Evolutionary conservation across 2,797 vertebrate genomes (phyloP), one percentile per base, ranked within the genome.

Genomic region (Numenius phaeopus): DNA sequence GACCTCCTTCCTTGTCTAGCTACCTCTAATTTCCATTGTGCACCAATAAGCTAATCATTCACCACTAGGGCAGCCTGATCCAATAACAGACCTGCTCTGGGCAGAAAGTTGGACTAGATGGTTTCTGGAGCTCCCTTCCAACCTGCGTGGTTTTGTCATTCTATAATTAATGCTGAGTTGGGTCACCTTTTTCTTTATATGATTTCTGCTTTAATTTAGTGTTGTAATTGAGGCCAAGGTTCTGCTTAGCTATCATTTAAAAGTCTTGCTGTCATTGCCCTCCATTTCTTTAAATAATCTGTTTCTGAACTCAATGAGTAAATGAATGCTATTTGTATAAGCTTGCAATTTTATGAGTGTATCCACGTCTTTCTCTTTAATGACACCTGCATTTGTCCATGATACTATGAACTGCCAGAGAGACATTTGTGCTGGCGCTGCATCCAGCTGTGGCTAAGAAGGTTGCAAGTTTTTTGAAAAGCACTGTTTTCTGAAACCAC

Each of bases 151-250:
- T 61, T 83, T 62, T 71, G 11, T 65, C 22, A 40, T 82, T 89
- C 85, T 85, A 29, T 50, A 69, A 58, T 85, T 82, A 91, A 69
- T 83, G 34, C 29, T 49, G 50, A 83, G 55, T 70, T 54, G 71
- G 18, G 22, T 82, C 30, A 15, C 61, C 40, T 69, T 93, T 95
- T 82, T 29, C 34, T 69, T 72, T 76, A 69, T 40, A 61, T 34
- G 46, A 87, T 79, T 87, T 93, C 71, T 81, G 57, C 52, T 72
- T 84, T 91, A 89, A 78, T 89, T 89, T 87, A 79, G 14, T 54
- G 37, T 57, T 89, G 62, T 46, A 76, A 76, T 82, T 82, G 75
- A 93, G n/a, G 37, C n/a, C 40, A 37, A 87, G n/a, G 40, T 69
- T 32, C 44, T 76, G 40, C 87, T 84, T 82, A 65, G 62, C 59